These are phyloP conservation scores for Brachionus rotundiformis DNA, from an alignment of 1,140 invertebrate genomes.

Conservation along the genomic window DNA sequence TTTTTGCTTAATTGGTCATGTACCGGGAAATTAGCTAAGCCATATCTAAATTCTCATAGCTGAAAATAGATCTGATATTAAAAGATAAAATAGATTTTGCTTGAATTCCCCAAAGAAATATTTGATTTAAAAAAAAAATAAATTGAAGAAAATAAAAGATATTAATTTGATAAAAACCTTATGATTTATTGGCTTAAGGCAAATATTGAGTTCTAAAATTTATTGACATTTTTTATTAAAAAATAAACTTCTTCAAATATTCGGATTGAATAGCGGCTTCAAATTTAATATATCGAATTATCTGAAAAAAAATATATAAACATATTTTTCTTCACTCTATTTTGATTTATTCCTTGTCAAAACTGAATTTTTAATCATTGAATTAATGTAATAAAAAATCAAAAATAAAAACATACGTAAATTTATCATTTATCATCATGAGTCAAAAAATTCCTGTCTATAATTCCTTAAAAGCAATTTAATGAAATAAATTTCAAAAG, in stretches of 20 bases:
- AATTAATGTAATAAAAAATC: not conserved
- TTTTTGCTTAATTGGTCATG: not conserved
- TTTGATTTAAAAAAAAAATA: not conserved
- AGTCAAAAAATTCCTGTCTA: not conserved
- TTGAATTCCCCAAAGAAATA: not conserved
- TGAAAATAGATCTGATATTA: not conserved
- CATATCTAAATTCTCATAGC: not conserved
- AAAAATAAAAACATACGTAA: not conserved
- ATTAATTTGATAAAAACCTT: not conserved
- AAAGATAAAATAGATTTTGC: not conserved
- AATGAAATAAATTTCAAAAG: not conserved
- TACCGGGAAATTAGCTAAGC: not conserved
- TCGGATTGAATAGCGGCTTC: not conserved
- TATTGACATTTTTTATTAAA: not conserved
- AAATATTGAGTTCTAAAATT: not conserved
- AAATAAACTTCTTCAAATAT: not conserved
- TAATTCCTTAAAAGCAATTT: not conserved
- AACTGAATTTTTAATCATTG: not conserved
- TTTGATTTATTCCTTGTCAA: conserved; percentile 10
- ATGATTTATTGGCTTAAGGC: conserved; percentile 7
- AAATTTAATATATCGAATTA: not conserved
- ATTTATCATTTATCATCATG: not conserved
- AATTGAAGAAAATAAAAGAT: conserved; percentile 6
- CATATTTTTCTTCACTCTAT: not conserved
- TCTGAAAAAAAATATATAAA: not conserved